Base-by-base conservation (phyloP, 2,888 invertebrate genomes). In the Petrolisthes manimaculis region DNA sequence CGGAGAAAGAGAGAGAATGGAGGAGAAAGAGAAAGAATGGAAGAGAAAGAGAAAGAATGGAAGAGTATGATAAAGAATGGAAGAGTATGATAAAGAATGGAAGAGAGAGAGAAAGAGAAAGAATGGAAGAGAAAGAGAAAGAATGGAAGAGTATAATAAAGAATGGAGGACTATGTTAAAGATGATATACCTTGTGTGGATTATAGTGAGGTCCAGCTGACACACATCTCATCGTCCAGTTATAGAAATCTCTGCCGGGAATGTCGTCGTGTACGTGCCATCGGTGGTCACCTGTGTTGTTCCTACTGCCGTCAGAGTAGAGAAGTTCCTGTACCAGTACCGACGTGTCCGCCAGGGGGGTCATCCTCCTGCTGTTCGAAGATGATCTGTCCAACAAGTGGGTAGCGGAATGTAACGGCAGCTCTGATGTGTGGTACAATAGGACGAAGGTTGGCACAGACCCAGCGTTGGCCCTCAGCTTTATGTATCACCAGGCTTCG, bases 231-330 rank as follows among this genome's bases (percentile, higher is more conserved):
- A 94, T 95, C 55, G 96, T 96, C 98, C 97, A 98, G 93, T 97
- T 97, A 93, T 97, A 97, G 93, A 96, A 98, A 93, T 98, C 98
- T 89, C 95, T 95, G 24, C 97, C 97, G 0, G 97, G 96, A 0
- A 96, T 94, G 91, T 94, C 93, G 88, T 95, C 95, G 92, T 97
- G 97, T 24, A 98, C 94, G 14, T 96, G 96, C 97, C 98, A 98
- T 91, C 96, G 93, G 92, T 94, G 94, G 61, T 93, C 92, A 5
- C 91, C 89, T 0, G 94, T 94, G 74, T 92, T 92, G 91, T 92
- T 93, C 90, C 92, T 91, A 21, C 96, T 95, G 0, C 97, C 97
- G 93, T 98, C 97, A 0, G 96, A 96, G 93, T 98, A 97, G 56
- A 97, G 95, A 92, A 98, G 93, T 92, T 96, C 95, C 93, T 97